These are phyloP conservation scores for Himalopsyche tibetana DNA, from an alignment of 2,888 invertebrate species.

Conservation along the genomic window DNA sequence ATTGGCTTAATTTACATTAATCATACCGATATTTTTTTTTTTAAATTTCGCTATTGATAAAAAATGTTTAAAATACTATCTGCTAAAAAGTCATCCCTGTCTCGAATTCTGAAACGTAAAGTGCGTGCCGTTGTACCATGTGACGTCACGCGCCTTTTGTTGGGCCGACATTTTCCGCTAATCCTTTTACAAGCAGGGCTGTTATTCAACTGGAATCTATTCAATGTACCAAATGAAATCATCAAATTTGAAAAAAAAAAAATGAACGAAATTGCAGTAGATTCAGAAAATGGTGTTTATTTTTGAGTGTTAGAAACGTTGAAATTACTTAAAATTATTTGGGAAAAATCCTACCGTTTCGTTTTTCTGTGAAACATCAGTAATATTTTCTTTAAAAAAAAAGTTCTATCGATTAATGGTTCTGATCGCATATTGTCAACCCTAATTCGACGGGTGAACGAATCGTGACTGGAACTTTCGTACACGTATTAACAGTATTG, in stretches of 20 bases:
- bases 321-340: too few relatives aligned
- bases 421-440: neutral
- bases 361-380: too few relatives aligned
- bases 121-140: neutral
- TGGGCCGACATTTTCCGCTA: neutral
- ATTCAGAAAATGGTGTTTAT: too few relatives aligned
- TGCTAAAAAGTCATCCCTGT: neutral
- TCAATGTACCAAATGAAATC: too few relatives aligned
- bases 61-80: neutral
- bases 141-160: neutral
- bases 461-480: conserved; percentile 52
- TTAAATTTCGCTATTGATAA: neutral
- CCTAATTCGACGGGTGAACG: neutral
- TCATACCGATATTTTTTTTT: neutral
- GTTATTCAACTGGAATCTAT: too few relatives aligned
- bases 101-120: neutral
- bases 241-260: too few relatives aligned
- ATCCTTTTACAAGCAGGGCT: neutral
- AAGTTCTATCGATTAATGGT: too few relatives aligned
- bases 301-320: too few relatives aligned
- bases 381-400: too few relatives aligned
- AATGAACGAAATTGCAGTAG: too few relatives aligned
- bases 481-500: conserved; percentile 44
- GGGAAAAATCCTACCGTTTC: too few relatives aligned
- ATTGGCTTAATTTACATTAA: too few relatives aligned